A percentile compares a stretch with the other conserved stretches of the same genome.
phyloP scores from a whole-genome alignment of 2,888 invertebrate species.

The Microplitis manilae region DNA sequence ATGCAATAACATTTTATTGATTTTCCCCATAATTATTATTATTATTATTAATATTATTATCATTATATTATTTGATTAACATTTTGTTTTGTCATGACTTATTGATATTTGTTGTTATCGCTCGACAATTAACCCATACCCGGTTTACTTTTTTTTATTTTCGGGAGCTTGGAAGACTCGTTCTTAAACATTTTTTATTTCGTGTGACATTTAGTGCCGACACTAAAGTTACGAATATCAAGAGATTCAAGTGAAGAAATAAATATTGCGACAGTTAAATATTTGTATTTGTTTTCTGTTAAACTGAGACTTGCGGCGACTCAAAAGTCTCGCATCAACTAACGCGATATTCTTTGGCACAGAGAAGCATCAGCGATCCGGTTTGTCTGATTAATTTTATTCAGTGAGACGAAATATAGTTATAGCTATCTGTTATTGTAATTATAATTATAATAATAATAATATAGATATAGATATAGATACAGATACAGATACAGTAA shows the following conservation, averaged over 20 bases:
- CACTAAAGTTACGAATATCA: constrained; percentile 34
- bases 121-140: background rate
- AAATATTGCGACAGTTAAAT: constrained; percentile 16
- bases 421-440: background rate
- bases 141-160: constrained; percentile 23
- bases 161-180: constrained; percentile 57
- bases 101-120: constrained; percentile 32
- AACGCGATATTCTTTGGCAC: constrained; percentile 50
- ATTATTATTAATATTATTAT: constrained; percentile 15
- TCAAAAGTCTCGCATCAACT: constrained; percentile 45
- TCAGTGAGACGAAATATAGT: constrained; percentile 6
- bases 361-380: background rate
- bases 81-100: constrained; percentile 30
- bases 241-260: constrained; percentile 19
- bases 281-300: background rate
- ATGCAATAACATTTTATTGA: constrained; percentile 38
- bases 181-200: constrained; percentile 48
- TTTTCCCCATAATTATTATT: constrained; percentile 10
- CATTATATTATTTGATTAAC: constrained; percentile 17
- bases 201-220: constrained; percentile 52
- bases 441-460: background rate
- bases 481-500: constrained; percentile 14
- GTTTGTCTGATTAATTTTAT: background rate
- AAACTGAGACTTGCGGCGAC: constrained; percentile 21
- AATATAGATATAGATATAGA: constrained; percentile 18